These are phyloP conservation scores for Drosophila repleta DNA, from an alignment of 1,140 invertebrate species.

Conservation along the genomic window DNA sequence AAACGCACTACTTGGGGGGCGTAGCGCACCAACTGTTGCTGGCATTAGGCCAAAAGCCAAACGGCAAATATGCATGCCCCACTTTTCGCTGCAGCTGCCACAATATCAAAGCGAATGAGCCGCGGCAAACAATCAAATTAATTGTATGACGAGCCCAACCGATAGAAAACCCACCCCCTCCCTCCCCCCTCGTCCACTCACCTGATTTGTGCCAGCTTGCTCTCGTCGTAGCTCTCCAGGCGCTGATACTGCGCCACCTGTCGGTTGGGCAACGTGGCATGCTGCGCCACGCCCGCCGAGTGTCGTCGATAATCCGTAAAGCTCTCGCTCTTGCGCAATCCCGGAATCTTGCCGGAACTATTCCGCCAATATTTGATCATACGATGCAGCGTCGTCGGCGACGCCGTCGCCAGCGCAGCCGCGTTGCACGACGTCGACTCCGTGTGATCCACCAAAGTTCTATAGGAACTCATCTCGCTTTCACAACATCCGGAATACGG, in stretches of 20 bases:
- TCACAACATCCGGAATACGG: too few relatives aligned
- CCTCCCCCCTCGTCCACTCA: slow-evolving; percentile 32
- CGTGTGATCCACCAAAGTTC: slow-evolving; percentile 56
- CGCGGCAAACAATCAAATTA: slow-evolving; percentile 27
- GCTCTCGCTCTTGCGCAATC: slow-evolving; percentile 72
- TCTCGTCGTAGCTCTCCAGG: slow-evolving; percentile 73
- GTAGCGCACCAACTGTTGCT: slow-evolving; percentile 37
- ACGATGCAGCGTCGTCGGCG: slow-evolving; percentile 62
- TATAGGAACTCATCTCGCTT: slow-evolving; percentile 60
- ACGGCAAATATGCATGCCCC: slow-evolving; percentile 53
- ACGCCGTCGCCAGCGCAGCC: slow-evolving; percentile 27
- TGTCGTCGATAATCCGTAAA: slow-evolving; percentile 72
- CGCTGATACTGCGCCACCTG: slow-evolving; percentile 68
- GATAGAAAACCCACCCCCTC: neutral
- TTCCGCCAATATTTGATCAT: slow-evolving; percentile 81
- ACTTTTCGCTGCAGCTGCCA: slow-evolving; percentile 41
- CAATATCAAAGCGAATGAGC: slow-evolving; percentile 31
- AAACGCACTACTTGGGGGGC: slow-evolving; percentile 8
- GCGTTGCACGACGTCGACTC: neutral
- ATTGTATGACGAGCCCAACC: slow-evolving; percentile 6
- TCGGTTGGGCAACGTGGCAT: slow-evolving; percentile 15
- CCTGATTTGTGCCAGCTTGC: slow-evolving; percentile 65
- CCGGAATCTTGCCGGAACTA: slow-evolving; percentile 63
- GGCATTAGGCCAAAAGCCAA: slow-evolving; percentile 41
- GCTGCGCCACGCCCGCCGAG: slow-evolving; percentile 21